These are phyloP conservation scores for Campoplex capitator DNA, from an alignment of 2,888 invertebrate species.

Conservation along the genomic window DNA sequence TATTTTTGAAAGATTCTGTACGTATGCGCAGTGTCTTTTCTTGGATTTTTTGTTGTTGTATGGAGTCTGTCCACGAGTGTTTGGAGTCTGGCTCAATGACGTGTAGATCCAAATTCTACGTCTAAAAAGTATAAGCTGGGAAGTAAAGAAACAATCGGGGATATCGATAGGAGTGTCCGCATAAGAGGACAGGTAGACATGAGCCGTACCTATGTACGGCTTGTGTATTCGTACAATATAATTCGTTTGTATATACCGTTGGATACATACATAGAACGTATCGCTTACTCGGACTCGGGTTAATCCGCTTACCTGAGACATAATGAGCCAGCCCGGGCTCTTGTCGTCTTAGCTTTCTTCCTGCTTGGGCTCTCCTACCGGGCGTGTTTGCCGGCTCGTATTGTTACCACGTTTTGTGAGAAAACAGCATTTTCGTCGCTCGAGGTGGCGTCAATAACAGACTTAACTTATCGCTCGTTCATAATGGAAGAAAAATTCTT, in stretches of 20 bases:
- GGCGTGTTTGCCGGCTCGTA: conserved; percentile 72
- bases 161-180: conserved; percentile 22
- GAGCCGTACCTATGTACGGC: not conserved
- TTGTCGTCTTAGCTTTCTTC: conserved; percentile 63
- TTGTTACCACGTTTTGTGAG: conserved; percentile 83
- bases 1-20: not conserved
- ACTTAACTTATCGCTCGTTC: conserved; percentile 83
- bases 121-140: not conserved
- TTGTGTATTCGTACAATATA: conserved; percentile 35
- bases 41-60: not conserved
- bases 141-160: not conserved
- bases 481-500: conserved; percentile 76
- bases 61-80: not conserved
- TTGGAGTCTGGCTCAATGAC: conserved; percentile 9
- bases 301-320: conserved; percentile 81
- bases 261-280: conserved; percentile 66
- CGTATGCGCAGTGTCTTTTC: not conserved
- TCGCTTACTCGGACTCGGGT: conserved; percentile 78
- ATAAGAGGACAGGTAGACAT: not conserved
- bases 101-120: not conserved
- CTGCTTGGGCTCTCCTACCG: conserved; percentile 54
- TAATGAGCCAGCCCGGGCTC: conserved; percentile 61
- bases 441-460: conserved; percentile 84
- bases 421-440: conserved; percentile 85
- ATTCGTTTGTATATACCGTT: conserved; percentile 32